phyloP scores from a whole-genome alignment of 1,140 invertebrate species.

The Calycopis cecrops region DNA sequence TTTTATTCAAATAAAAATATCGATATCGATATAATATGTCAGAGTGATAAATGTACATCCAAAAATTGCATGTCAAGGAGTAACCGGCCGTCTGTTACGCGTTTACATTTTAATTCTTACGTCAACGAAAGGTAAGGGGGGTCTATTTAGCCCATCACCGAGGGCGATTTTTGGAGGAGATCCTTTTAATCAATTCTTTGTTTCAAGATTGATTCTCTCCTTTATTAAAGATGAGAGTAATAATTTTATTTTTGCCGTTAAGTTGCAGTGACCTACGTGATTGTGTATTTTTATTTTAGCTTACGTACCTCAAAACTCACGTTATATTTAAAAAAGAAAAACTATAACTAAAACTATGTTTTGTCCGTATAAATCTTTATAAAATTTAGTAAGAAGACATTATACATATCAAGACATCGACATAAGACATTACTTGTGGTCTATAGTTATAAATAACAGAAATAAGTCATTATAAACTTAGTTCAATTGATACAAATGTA shows the following conservation, averaged over 20 bases:
- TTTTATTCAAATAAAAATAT: too few relatives aligned
- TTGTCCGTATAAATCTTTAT: too few relatives aligned
- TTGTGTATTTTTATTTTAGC: too few relatives aligned
- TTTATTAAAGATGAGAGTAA: not conserved
- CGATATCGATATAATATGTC: slow-evolving; percentile 25
- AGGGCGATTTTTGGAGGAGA: slow-evolving; percentile 33
- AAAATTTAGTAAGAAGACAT: too few relatives aligned
- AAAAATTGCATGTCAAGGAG: slow-evolving; percentile 67
- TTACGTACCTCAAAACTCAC: too few relatives aligned
- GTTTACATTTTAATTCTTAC: slow-evolving; percentile 59
- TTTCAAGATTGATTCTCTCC: slow-evolving; percentile 25
- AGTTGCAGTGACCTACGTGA: not conserved
- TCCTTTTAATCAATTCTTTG: slow-evolving; percentile 31
- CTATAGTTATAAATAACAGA: too few relatives aligned
- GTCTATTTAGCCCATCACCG: slow-evolving; percentile 50
- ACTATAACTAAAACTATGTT: too few relatives aligned
- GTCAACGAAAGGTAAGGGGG: slow-evolving; percentile 37
- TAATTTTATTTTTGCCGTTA: not conserved
- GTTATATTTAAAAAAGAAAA: too few relatives aligned
- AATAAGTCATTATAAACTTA: too few relatives aligned
- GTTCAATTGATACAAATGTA: too few relatives aligned
- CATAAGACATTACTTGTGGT: too few relatives aligned
- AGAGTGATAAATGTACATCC: slow-evolving; percentile 60
- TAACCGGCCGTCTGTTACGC: slow-evolving; percentile 51
- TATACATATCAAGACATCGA: too few relatives aligned